phyloP scores from a whole-genome alignment of 2,797 vertebrate genomes.

The Sebastes trivittatus region DNA sequence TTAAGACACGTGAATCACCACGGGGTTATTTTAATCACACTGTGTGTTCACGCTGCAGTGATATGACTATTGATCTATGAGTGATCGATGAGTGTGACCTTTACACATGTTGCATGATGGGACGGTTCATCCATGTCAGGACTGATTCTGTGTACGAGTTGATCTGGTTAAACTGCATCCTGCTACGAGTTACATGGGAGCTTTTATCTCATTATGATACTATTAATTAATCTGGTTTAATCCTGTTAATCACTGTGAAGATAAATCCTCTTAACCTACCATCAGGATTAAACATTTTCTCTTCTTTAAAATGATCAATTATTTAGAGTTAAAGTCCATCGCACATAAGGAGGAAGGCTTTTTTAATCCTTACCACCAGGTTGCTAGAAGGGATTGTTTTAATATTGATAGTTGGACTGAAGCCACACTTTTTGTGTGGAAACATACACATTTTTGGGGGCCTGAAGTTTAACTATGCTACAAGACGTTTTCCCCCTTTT shows the following conservation, averaged over 20 bases:
- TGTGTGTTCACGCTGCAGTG: background rate
- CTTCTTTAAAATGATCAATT: background rate
- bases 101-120: background rate
- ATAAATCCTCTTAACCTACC: background rate
- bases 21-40: conserved; percentile 2
- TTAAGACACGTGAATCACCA: conserved; percentile 13
- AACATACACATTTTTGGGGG: no score
- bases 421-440: background rate
- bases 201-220: background rate
- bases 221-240: background rate
- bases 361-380: background rate
- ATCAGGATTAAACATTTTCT: background rate
- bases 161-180: background rate
- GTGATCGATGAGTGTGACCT: conserved; percentile 5
- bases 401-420: background rate
- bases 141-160: background rate
- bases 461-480: no score
- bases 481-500: no score
- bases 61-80: background rate
- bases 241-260: background rate
- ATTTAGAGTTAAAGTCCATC: background rate
- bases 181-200: background rate
- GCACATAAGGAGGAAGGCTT: background rate
- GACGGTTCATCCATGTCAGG: background rate
- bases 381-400: background rate